phyloP scores from a whole-genome alignment of 2,888 invertebrate genomes.

The Eupithecia abbreviata region DNA sequence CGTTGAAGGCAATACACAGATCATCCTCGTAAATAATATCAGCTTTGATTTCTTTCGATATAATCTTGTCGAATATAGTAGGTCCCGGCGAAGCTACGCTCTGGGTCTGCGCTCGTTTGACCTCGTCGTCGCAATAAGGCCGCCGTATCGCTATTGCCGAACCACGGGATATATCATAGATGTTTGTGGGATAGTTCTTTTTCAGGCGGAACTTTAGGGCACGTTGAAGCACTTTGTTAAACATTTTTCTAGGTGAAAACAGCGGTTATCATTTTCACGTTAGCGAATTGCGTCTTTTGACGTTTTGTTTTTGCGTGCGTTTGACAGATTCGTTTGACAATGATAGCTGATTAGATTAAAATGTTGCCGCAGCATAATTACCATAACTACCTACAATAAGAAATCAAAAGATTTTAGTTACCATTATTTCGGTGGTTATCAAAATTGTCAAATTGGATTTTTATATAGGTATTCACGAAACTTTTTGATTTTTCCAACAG shows the following conservation, averaged over 20 bases:
- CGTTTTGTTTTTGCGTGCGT: constrained; percentile 21
- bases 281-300: constrained; percentile 11
- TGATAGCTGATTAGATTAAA: too few species aligned
- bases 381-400: too few species aligned
- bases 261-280: constrained; percentile 46
- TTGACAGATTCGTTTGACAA: constrained; percentile 5
- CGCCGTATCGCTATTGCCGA: constrained; percentile 70
- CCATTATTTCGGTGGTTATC: too few species aligned
- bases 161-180: constrained; percentile 75
- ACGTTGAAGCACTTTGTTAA: constrained; percentile 77
- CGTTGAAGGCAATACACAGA: constrained; percentile 91
- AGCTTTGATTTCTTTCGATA: constrained; percentile 90
- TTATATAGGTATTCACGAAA: too few species aligned
- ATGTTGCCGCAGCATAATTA: too few species aligned
- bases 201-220: constrained; percentile 75
- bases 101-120: constrained; percentile 69
- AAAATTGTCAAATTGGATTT: too few species aligned
- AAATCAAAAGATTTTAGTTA: too few species aligned
- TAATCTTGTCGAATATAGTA: constrained; percentile 90
- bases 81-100: constrained; percentile 66
- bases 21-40: constrained; percentile 93
- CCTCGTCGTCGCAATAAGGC: constrained; percentile 78
- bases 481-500: too few species aligned
- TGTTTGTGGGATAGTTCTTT: constrained; percentile 77
- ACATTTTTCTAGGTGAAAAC: constrained; percentile 65